Evolutionary conservation across 2,113 vertebrate genomes (phyloP).

Genomic region (Ochotona curzoniae): DNA sequence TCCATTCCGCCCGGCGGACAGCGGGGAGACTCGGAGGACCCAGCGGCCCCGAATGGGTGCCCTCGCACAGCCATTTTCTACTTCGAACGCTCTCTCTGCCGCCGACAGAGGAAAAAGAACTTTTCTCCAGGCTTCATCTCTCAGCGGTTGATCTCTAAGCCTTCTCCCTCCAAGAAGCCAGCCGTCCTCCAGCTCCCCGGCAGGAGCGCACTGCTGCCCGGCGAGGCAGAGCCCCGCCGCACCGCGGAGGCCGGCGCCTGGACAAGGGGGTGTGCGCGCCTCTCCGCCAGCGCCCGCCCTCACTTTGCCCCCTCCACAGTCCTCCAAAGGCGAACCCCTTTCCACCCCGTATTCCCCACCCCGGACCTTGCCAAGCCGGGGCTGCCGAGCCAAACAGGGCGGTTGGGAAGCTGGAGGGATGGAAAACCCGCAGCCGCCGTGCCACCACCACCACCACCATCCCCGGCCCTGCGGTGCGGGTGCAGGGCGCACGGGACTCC

Average conservation of each 20-base stretch:
- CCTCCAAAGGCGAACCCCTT: neutral
- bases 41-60: neutral
- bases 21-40: slow-evolving; percentile 18
- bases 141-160: neutral
- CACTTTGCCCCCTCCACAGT: slow-evolving; percentile 56
- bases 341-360: neutral
- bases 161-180: neutral
- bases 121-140: slow-evolving; percentile 63
- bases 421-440: slow-evolving; percentile 50
- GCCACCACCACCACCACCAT: neutral
- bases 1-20: neutral
- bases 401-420: slow-evolving; percentile 23
- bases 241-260: slow-evolving; percentile 60
- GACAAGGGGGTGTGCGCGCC: slow-evolving; percentile 74
- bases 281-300: slow-evolving; percentile 36
- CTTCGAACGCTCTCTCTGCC: slow-evolving; percentile 36
- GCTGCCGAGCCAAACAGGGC: neutral
- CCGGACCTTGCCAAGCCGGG: slow-evolving; percentile 31
- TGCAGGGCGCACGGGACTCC: slow-evolving; percentile 51
- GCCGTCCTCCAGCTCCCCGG: slow-evolving; percentile 38
- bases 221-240: slow-evolving; percentile 1
- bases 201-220: slow-evolving; percentile 50
- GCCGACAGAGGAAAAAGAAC: slow-evolving; percentile 48
- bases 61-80: slow-evolving; percentile 76
- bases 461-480: slow-evolving; percentile 41